Conservation (phyloP, 1,140 invertebrate species). For the Orius laevigatus region DNA sequence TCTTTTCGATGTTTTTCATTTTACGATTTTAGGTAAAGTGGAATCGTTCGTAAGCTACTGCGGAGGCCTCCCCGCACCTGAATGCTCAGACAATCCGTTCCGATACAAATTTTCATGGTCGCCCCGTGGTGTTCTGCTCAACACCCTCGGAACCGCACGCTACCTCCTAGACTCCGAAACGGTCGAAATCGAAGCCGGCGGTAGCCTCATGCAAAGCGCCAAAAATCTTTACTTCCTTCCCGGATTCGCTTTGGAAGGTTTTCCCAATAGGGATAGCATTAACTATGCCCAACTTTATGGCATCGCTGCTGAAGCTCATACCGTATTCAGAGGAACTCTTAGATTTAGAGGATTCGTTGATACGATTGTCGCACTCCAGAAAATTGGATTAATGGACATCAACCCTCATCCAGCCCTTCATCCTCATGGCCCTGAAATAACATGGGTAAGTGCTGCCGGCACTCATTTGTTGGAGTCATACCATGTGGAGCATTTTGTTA, state of each 20-base stretch:
- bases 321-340: conserved; percentile 80
- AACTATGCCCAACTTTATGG: conserved; percentile 78
- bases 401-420: conserved; percentile 77
- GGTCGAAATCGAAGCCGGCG: conserved; percentile 73
- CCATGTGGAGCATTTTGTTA: conserved; percentile 18
- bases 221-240: conserved; percentile 77
- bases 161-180: conserved; percentile 74
- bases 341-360: conserved; percentile 80
- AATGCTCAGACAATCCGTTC: conserved; percentile 83
- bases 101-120: conserved; percentile 98
- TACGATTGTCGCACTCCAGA: conserved; percentile 67
- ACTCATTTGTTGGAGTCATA: neutral
- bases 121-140: conserved; percentile 75
- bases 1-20: neutral
- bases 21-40: conserved; percentile 35
- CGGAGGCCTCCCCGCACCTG: conserved; percentile 88
- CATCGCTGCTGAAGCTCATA: conserved; percentile 60
- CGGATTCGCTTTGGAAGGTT: conserved; percentile 91
- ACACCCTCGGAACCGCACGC: conserved; percentile 73
- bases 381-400: conserved; percentile 74
- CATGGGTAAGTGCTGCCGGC: conserved; percentile 54
- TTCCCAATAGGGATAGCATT: conserved; percentile 88
- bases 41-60: conserved; percentile 95
- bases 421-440: conserved; percentile 85
- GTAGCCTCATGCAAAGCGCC: conserved; percentile 65